Evolutionary conservation across 2,888 invertebrate genomes (phyloP).

Genomic region (Diogma glabrata): DNA sequence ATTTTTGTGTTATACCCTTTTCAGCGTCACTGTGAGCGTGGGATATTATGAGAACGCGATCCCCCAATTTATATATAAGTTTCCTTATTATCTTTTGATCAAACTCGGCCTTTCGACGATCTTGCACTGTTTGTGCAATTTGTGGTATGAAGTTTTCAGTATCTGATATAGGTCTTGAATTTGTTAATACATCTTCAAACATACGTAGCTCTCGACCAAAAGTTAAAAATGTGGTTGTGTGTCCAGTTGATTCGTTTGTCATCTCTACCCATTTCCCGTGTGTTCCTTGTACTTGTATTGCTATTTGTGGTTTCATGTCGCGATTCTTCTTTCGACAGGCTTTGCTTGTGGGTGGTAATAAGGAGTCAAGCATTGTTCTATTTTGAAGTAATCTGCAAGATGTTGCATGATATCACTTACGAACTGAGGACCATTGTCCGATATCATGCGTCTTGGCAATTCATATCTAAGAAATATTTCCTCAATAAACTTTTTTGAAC

Average conservation of each 20-base stretch:
- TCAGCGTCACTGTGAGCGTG: background rate
- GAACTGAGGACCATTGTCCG: constrained; percentile 30
- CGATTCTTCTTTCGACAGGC: background rate
- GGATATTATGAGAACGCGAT: background rate
- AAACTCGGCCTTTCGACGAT: background rate
- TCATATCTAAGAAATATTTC: constrained; percentile 26
- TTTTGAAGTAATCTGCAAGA: background rate
- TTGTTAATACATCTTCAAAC: constrained; percentile 23
- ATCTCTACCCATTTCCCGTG: constrained; percentile 25
- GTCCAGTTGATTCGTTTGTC: constrained; percentile 23
- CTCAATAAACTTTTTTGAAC: no score
- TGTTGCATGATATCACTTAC: constrained; percentile 14
- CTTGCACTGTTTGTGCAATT: constrained; percentile 13
- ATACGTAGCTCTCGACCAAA: constrained; percentile 29
- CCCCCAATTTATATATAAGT: background rate
- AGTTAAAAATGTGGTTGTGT: constrained; percentile 27
- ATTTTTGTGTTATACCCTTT: background rate
- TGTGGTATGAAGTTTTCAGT: constrained; percentile 21
- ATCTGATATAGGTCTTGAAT: constrained; percentile 22
- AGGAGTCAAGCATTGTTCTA: constrained; percentile 16
- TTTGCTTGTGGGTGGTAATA: constrained; percentile 9
- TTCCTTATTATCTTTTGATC: background rate
- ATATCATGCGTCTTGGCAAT: constrained; percentile 24
- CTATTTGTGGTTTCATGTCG: constrained; percentile 26
- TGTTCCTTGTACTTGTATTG: constrained; percentile 23